Conservation (phyloP, 2,113 vertebrate genomes). For the Raja brachyura region DNA sequence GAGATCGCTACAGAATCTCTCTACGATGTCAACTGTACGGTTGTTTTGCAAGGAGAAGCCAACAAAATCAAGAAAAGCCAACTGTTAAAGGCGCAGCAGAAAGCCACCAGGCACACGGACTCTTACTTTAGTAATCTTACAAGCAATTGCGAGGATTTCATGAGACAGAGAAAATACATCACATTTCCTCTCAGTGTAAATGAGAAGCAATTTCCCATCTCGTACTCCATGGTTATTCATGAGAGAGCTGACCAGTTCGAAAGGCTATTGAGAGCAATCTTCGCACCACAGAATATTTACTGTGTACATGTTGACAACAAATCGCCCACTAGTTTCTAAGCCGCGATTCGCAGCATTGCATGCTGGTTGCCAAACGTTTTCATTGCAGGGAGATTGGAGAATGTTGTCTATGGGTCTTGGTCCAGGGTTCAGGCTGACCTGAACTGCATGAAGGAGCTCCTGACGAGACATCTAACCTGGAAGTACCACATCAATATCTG, state of each 20-base stretch:
- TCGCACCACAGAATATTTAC: constrained; percentile 42
- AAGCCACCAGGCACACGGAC: constrained; percentile 51
- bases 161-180: constrained; percentile 66
- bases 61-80: constrained; percentile 64
- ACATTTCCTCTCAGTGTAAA: constrained; percentile 66
- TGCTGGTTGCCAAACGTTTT: constrained; percentile 36
- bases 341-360: neutral
- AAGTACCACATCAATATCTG: constrained; percentile 36
- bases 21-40: constrained; percentile 65
- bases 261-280: constrained; percentile 69
- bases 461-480: constrained; percentile 10
- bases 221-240: constrained; percentile 80
- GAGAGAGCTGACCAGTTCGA: constrained; percentile 80
- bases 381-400: neutral
- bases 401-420: constrained; percentile 19
- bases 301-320: constrained; percentile 37
- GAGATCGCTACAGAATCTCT: neutral
- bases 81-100: constrained; percentile 57
- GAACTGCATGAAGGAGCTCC: constrained; percentile 35
- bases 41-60: constrained; percentile 60
- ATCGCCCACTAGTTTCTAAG: neutral
- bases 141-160: constrained; percentile 64
- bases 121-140: constrained; percentile 67
- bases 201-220: constrained; percentile 74
- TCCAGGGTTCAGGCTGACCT: constrained; percentile 26